Evolutionary conservation across 2,888 invertebrate genomes (phyloP), one percentile per base, ranked within the genome.

Genomic region (Aradus depressus): DNA sequence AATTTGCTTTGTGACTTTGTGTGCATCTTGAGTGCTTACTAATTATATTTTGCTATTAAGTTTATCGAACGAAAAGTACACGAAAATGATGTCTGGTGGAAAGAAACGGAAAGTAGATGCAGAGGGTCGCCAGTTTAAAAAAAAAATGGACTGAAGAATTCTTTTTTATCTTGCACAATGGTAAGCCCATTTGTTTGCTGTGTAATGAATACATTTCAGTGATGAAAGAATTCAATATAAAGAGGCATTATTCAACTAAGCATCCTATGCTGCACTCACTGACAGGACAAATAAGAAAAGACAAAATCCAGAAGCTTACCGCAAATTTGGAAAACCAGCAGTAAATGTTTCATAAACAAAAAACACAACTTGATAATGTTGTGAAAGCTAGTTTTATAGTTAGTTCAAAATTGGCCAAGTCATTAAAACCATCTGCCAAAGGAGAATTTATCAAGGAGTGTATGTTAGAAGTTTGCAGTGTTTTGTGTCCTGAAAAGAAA

Each of bases 91-190:
- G n/a, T n/a, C n/a, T n/a, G n/a, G n/a, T n/a, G n/a, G n/a, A n/a
- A n/a, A n/a, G n/a, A n/a, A n/a, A n/a, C n/a, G n/a, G n/a, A n/a
- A n/a, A n/a, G n/a, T n/a, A n/a, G n/a, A n/a, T n/a, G n/a, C n/a
- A n/a, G n/a, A n/a, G n/a, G n/a, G n/a, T n/a, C n/a, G n/a, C n/a
- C n/a, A n/a, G n/a, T n/a, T n/a, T n/a, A n/a, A n/a, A n/a, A n/a
- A n/a, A n/a, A n/a, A n/a, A n/a, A 47, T 44, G 47, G 35, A 47
- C 48, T 53, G 50, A 43, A 44, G 31, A 44, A 18, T 37, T 43
- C 43, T 52, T 48, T 22, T 52, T 48, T 44, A 43, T 49, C 37
- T 39, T 50, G 38, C 50, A 50, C 49, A 44, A 50, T 50, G 44
- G 43, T 25, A 48, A 44, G 43, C 53, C 49, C 16, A 34, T 53